Percentiles rank a stretch among this genome's conserved stretches.
Evolutionary conservation across 2,888 invertebrate genomes (phyloP).

Genomic region (Endomychus coccineus): DNA sequence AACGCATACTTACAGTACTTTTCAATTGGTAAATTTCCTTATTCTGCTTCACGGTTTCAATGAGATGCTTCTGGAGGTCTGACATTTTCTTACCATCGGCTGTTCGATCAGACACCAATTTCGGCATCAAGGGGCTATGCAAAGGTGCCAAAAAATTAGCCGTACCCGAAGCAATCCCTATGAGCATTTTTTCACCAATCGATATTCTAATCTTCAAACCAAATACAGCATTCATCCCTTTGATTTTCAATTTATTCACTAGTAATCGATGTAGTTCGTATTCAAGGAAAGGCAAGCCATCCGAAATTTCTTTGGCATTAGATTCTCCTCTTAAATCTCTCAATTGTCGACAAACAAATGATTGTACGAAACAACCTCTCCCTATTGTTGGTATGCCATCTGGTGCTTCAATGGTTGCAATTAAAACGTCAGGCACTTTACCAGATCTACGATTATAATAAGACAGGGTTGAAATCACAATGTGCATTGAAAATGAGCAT

Average conservation of each 20-base stretch:
- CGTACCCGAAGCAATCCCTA: constrained; percentile 83
- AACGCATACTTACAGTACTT: constrained; percentile 32
- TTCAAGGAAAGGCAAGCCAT: constrained; percentile 90
- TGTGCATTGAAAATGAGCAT: no score
- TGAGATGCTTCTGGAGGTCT: constrained; percentile 62
- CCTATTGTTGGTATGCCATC: constrained; percentile 66
- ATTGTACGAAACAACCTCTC: constrained; percentile 60
- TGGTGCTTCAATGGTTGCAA: constrained; percentile 84
- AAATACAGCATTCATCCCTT: constrained; percentile 92
- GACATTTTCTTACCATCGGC: constrained; percentile 58
- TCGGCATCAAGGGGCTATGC: constrained; percentile 67
- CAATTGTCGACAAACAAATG: constrained; percentile 69
- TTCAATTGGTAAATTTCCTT: constrained; percentile 62
- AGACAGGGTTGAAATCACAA: not conserved
- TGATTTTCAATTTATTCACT: constrained; percentile 83
- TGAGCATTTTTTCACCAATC: constrained; percentile 80
- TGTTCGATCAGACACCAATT: constrained; percentile 59
- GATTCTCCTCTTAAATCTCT: constrained; percentile 75
- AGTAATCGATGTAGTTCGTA: constrained; percentile 90
- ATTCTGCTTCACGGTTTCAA: constrained; percentile 64
- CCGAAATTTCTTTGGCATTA: constrained; percentile 89
- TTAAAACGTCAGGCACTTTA: constrained; percentile 83
- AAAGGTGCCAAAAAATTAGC: constrained; percentile 72
- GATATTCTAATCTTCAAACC: constrained; percentile 64
- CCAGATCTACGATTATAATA: constrained; percentile 54